Evolutionary conservation across 2,888 invertebrate species (phyloP).

Genomic region (Tetanocera ferruginea): DNA sequence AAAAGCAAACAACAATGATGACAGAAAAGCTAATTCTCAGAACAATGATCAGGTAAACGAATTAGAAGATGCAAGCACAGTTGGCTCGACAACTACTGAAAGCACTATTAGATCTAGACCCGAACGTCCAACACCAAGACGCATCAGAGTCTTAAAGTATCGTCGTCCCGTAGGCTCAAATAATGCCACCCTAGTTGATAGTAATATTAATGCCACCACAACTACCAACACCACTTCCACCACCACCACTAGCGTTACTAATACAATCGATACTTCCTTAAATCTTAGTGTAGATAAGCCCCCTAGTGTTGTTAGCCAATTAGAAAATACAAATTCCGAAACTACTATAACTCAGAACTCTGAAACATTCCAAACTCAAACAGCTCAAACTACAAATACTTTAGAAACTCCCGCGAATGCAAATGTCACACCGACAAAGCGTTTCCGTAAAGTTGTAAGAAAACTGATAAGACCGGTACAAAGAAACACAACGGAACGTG

Average conservation of each 20-base stretch:
- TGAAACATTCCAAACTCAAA: slow-evolving; percentile 44
- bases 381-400: slow-evolving; percentile 35
- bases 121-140: slow-evolving; percentile 54
- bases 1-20: slow-evolving; percentile 51
- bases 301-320: slow-evolving; percentile 45
- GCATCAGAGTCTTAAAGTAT: slow-evolving; percentile 60
- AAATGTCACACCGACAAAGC: slow-evolving; percentile 54
- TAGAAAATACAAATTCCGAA: slow-evolving; percentile 45
- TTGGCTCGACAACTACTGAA: slow-evolving; percentile 46
- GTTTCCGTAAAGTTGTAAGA: slow-evolving; percentile 61
- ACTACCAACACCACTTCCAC: slow-evolving; percentile 49
- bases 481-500: slow-evolving; percentile 32
- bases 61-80: slow-evolving; percentile 44
- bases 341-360: slow-evolving; percentile 20
- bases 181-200: slow-evolving; percentile 48
- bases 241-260: slow-evolving; percentile 55
- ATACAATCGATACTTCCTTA: slow-evolving; percentile 54
- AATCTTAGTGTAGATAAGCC: slow-evolving; percentile 46
- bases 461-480: slow-evolving; percentile 59
- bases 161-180: slow-evolving; percentile 54
- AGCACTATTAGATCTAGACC: slow-evolving; percentile 47
- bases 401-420: slow-evolving; percentile 36
- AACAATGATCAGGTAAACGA: slow-evolving; percentile 48
- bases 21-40: slow-evolving; percentile 32
- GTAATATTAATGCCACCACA: slow-evolving; percentile 49